Percentiles rank a stretch among this genome's conserved stretches.
These are phyloP conservation scores for Hirtodrosophila alboralis DNA, from an alignment of 2,888 invertebrate genomes.

Conservation along the genomic window DNA sequence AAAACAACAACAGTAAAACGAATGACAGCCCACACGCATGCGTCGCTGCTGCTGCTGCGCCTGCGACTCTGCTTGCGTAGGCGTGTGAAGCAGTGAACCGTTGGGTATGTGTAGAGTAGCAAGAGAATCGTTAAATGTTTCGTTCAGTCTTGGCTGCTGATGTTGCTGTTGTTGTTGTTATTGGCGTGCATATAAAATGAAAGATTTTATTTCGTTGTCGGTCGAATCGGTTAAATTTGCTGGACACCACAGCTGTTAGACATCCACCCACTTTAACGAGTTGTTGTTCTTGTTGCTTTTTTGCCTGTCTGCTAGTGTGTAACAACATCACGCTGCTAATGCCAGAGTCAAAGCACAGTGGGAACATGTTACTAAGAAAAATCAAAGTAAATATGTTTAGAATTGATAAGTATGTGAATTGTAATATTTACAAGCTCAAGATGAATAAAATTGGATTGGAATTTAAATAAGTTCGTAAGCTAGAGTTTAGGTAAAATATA, in stretches of 20 bases:
- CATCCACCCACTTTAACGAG: slow-evolving; percentile 70
- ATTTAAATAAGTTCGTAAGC: too few relatives aligned
- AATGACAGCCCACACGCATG: slow-evolving; percentile 66
- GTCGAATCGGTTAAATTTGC: slow-evolving; percentile 35
- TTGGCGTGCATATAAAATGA: slow-evolving; percentile 56
- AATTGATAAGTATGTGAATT: too few relatives aligned
- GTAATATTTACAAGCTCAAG: too few relatives aligned
- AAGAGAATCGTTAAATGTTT: slow-evolving; percentile 41
- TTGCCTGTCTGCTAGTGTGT: slow-evolving; percentile 20
- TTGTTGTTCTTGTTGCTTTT: slow-evolving; percentile 36
- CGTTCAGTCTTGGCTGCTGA: slow-evolving; percentile 6
- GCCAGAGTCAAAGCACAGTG: slow-evolving; percentile 48
- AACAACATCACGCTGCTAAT: slow-evolving; percentile 34
- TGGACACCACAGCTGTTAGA: slow-evolving; percentile 60
- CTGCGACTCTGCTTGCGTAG: slow-evolving; percentile 49
- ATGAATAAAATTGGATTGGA: too few relatives aligned
- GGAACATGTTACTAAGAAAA: too few relatives aligned
- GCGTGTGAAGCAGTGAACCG: slow-evolving; percentile 54
- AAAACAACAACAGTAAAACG: slow-evolving; percentile 28
- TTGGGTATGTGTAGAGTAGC: slow-evolving; percentile 13
- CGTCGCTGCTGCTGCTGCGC: slow-evolving; percentile 39
- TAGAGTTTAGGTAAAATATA: too few relatives aligned
- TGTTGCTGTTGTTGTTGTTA: slow-evolving; percentile 19
- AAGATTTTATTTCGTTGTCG: slow-evolving; percentile 62
- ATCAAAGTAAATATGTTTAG: too few relatives aligned